Evolutionary conservation across 1,140 invertebrate species (phyloP), one percentile per base, ranked within the genome.

Genomic region (Temnothorax longispinosus): DNA sequence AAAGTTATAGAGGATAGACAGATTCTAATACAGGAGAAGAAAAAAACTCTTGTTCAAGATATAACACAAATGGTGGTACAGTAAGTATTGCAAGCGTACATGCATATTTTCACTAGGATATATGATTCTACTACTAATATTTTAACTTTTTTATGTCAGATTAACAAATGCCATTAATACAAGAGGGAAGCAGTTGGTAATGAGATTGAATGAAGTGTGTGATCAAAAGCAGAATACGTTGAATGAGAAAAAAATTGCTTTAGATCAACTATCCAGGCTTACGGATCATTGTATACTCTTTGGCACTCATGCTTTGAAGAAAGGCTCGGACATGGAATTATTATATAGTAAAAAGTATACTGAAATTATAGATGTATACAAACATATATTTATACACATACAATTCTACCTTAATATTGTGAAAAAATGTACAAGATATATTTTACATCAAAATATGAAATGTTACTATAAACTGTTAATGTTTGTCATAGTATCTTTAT

Each of bases 271-370:
- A 5, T 97, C 97, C 5, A 97, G 97, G 92, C 97, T 98, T 92
- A 98, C 98, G 13, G 98, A 98, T 95, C 97, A 98, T 95, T 98
- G 98, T 94, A 97, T 98, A 62, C 96, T 97, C 78, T 98, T 98
- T 95, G 97, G 98, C 62, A 96, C 97, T 92, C 96, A 97, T 92
- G 97, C 97, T 18, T 95, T 98, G 10, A 96, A 97, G 35, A 97
- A 97, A 92, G 98, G 98, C 74, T 97, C 97, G 87, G 98, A 98
- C 94, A 97, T 97, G 94, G 98, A 98, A 60, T 95, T 98, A 80
- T 96, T 98, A 44, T 98, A 98, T 92, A 97, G 97, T 93, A 98
- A 98, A 96, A 98, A 97, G 94, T 97, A 96, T 60, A 96, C 97
- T 32, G 15, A n/a, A 84, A 8, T 65, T 58, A 56, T 50, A 50